Evolutionary conservation across 1,140 invertebrate species (phyloP), one percentile per base, ranked within the genome.

Genomic region (Stegodyphus dumicola): DNA sequence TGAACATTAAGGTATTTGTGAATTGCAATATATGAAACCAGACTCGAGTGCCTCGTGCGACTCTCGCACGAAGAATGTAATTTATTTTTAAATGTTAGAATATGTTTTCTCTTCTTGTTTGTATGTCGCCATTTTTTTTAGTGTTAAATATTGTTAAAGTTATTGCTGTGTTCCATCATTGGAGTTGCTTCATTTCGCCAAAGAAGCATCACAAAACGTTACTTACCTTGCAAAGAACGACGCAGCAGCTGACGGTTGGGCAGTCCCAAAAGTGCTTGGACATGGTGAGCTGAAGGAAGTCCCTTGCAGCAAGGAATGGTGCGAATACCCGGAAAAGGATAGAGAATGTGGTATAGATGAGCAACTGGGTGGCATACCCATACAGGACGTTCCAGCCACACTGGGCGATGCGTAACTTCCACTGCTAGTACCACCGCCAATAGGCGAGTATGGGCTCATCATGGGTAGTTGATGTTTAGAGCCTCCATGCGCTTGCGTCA

Each of bases 191-290:
- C n/a, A n/a, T n/a, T n/a, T n/a, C n/a, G n/a, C n/a, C n/a, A n/a
- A n/a, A n/a, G n/a, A n/a, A n/a, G n/a, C n/a, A n/a, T n/a, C n/a
- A n/a, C n/a, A n/a, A n/a, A n/a, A 60, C 6, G 15, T 65, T 11
- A 9, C 87, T 87, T 76, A 88, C 87, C 87, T 87, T 51, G 88
- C 88, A 69, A 88, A 88, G 73, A 88, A 88, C 6, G 88, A 88
- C 1, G 88, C 88, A 4, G 88, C 88, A 6, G 88, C 88, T 53
- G 85, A 88, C 0, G 88, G 87, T 48, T 86, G 86, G 15, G 74
- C 80, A 17, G 75, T 33, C 15, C 69, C 83, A 64, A 84, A 78
- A 10, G 73, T 81, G 56, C 83, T 81, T 7, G 77, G 67, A 64
- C 87, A 87, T 17, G 87, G 87, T 0, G 87, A 87, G 56, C 87